A percentile compares a stretch with the other conserved stretches of the same genome.
Evolutionary conservation across 2,797 vertebrate species (phyloP).

Genomic region (Sebastes variabilis): DNA sequence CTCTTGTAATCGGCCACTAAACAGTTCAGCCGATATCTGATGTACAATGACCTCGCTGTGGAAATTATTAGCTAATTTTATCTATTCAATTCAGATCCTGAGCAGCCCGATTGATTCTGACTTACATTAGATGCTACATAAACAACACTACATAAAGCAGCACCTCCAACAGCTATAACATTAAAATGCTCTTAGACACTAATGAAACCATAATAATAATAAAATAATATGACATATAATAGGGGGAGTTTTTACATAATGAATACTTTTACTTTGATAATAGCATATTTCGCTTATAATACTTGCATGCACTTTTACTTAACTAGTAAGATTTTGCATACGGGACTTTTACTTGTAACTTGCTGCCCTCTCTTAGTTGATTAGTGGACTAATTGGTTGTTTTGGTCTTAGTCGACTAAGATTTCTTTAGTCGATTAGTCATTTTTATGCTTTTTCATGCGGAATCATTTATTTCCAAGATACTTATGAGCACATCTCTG

Average conservation of each 20-base stretch:
- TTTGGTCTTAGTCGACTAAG: too few relatives aligned
- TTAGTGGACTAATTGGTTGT: accelerated
- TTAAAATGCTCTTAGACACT: neutral
- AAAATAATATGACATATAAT: neutral
- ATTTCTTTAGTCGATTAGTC: too few relatives aligned
- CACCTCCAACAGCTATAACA: neutral
- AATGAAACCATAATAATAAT: neutral
- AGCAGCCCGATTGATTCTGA: neutral
- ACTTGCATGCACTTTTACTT: neutral
- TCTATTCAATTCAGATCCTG: neutral
- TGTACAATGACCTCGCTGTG: neutral
- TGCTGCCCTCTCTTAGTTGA: too few relatives aligned
- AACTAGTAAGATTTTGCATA: neutral
- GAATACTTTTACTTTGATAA: neutral
- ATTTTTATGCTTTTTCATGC: too few relatives aligned
- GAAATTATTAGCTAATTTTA: neutral
- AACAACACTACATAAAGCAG: neutral
- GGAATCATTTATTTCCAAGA: too few relatives aligned
- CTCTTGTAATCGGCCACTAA: neutral
- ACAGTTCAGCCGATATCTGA: neutral
- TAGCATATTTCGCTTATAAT: neutral
- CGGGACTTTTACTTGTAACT: neutral
- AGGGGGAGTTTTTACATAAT: neutral
- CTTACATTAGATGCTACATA: neutral
- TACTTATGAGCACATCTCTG: too few relatives aligned